Base-by-base conservation (phyloP, 1,140 invertebrate species). In the Charaxes varanes region DNA sequence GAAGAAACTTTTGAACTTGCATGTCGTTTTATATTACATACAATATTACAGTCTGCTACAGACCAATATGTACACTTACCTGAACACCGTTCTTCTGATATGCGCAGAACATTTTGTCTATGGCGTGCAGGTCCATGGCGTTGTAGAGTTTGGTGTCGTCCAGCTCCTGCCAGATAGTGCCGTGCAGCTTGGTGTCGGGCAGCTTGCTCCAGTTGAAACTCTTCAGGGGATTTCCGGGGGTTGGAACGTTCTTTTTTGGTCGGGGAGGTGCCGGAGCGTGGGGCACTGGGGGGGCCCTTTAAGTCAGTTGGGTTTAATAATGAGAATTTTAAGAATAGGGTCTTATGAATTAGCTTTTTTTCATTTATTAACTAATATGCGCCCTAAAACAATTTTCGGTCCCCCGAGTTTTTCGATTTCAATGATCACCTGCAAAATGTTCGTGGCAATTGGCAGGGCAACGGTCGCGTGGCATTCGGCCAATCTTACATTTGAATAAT, bases 181-280 rank as follows among this genome's bases (percentile, higher is more conserved):
- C 96, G 46, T 90, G 90, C 0, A 94, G 77, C 62, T 94, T 94
- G 12, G 93, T 90, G 58, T 97, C 95, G 0, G 95, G 93, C 47
- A 98, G 86, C 64, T 97, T 97, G 4, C 94, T 94, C 97, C 97
- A 99, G 81, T 99, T 99, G 84, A 99, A 97, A 14, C 96, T 97
- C 76, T 98, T 99, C 1, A 99, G 84, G 0, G 96, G 94, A 82
- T 95, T 94, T 10, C 92, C 90, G 3, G 97, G 93, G 61, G 96
- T 93, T 48, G 96, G 96, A 38, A 94, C 90, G 54, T 94, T 91
- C 66, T 94, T 93, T 52, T 88, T 88, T 18, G 86, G 85, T 28
- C 84, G 63, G 31, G 88, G 86, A 28, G 86, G 76, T 18, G 88
- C 78, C 1, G 85, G 71, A 13, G 82, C 28, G 80, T 81, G 7